phyloP scores from a whole-genome alignment of 2,888 invertebrate species.

The Zaprionus lineosus region DNA sequence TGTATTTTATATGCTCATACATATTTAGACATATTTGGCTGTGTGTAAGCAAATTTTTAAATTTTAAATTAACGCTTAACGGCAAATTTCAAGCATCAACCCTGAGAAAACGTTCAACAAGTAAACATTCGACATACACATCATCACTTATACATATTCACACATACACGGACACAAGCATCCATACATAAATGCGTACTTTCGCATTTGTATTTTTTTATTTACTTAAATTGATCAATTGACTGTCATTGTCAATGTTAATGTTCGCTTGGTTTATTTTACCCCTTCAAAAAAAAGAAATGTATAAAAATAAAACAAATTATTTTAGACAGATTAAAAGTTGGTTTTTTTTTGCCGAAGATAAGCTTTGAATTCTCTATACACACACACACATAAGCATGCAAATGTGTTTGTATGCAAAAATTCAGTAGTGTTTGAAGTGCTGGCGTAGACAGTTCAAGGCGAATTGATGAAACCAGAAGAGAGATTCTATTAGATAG shows the following conservation, averaged over 20 bases:
- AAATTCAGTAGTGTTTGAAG: no score
- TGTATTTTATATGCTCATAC: not conserved
- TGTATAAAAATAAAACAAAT: slow-evolving; percentile 14
- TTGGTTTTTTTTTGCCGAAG: no score
- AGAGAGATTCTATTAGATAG: no score
- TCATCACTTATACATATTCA: not conserved
- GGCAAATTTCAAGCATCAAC: slow-evolving; percentile 16
- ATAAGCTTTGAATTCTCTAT: no score
- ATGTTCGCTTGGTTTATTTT: slow-evolving; percentile 1
- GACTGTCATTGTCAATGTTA: slow-evolving; percentile 30
- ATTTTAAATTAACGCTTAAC: not conserved
- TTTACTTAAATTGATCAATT: slow-evolving; percentile 9
- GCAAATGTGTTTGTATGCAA: no score
- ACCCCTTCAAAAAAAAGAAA: slow-evolving; percentile 23
- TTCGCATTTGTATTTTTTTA: no score
- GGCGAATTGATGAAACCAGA: no score
- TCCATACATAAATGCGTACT: not conserved
- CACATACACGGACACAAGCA: not conserved
- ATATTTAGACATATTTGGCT: not conserved
- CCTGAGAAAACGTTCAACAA: slow-evolving; percentile 8
- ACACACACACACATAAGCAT: no score
- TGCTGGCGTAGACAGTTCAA: no score
- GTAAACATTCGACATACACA: slow-evolving; percentile 14
- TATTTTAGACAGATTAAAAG: no score
- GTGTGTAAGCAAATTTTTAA: slow-evolving; percentile 1